Conservation (phyloP, 2,797 vertebrate species). For the Vultur gryphus region DNA sequence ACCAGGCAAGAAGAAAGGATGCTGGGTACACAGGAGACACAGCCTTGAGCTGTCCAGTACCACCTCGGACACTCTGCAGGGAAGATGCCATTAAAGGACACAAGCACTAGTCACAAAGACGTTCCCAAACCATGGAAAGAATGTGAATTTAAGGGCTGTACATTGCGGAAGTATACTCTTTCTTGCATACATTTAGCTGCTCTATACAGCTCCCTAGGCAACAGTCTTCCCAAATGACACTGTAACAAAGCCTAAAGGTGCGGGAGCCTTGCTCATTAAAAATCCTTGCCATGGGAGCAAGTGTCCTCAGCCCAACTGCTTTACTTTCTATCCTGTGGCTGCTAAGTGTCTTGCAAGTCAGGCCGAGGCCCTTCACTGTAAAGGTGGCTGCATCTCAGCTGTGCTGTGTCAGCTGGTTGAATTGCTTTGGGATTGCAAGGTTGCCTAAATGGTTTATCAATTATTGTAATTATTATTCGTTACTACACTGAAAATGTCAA, state of each 20-base stretch:
- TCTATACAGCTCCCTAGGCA: slow-evolving; percentile 37
- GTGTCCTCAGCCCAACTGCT: background rate
- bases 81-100: background rate
- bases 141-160: background rate
- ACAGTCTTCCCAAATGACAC: slow-evolving; percentile 45
- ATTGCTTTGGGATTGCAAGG: background rate
- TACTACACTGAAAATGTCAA: background rate
- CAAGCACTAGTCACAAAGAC: background rate
- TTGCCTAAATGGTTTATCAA: background rate
- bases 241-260: slow-evolving; percentile 14
- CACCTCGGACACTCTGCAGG: background rate
- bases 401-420: background rate
- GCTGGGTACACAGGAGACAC: background rate
- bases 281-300: background rate
- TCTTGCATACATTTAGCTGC: background rate
- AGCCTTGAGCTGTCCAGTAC: background rate
- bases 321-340: background rate
- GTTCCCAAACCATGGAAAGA: background rate
- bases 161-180: background rate
- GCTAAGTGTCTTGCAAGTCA: background rate
- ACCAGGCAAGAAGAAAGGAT: background rate
- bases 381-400: background rate
- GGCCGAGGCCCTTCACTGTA: background rate
- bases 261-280: background rate
- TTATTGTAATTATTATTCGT: background rate